Evolutionary conservation across 2,113 vertebrate genomes (phyloP).

Genomic region (Bothrops jararaca): DNA sequence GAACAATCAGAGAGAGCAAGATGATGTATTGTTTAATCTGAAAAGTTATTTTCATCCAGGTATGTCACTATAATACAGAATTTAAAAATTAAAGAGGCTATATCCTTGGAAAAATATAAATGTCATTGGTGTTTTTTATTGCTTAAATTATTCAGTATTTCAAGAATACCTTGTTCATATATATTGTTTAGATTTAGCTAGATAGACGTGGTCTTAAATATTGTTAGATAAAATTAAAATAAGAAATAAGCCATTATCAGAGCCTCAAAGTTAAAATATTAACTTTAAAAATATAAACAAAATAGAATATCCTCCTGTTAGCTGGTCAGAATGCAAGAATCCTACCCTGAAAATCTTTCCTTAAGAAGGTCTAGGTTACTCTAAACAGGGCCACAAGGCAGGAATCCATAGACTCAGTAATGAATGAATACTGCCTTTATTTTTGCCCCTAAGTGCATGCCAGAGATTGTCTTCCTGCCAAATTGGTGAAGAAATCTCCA

Average conservation of each 20-base stretch:
- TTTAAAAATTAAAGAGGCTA: background rate
- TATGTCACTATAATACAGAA: background rate
- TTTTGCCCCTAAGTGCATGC: background rate
- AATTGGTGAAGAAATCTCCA: background rate
- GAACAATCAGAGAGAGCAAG: background rate
- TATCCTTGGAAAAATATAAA: background rate
- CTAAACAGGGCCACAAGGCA: too few relatives aligned
- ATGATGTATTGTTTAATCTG: background rate
- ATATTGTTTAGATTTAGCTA: background rate
- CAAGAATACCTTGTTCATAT: background rate
- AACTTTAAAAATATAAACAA: background rate
- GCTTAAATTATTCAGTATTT: background rate
- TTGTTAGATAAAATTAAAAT: background rate
- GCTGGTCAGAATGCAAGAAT: background rate
- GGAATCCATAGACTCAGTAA: background rate
- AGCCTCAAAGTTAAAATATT: background rate
- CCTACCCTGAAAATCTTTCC: background rate
- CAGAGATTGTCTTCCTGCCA: background rate
- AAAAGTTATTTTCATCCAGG: background rate
- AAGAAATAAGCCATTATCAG: background rate
- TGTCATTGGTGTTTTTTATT: background rate
- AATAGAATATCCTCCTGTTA: background rate
- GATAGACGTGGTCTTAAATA: background rate
- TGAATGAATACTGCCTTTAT: background rate
- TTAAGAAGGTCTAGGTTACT: background rate